Evolutionary conservation across 2,113 vertebrate genomes (phyloP), one percentile per base, ranked within the genome.

Genomic region (Dromaius novaehollandiae): DNA sequence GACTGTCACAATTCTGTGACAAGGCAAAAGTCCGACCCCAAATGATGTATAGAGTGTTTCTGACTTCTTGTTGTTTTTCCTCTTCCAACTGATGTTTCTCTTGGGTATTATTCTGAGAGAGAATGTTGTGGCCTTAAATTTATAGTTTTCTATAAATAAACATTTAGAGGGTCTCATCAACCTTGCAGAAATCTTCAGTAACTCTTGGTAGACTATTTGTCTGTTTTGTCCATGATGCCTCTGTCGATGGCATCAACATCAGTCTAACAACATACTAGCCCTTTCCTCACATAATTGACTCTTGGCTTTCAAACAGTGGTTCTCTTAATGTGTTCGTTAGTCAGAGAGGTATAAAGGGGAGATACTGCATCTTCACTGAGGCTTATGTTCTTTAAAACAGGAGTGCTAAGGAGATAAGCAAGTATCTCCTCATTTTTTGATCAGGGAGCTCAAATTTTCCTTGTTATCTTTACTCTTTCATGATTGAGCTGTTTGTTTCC

Each of bases 401-500:
- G 24, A 93, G 3, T 50, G 88, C 36, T 76, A 89, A 84, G 24
- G 85, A 91, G 55, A 46, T 83, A 85, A 87, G n/a, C 2, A 8
- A 68, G 10, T 91, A 28, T 73, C 38, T 63, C 12, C 11, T 61
- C 30, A 2, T 12, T 38, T 38, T 92, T 76, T 90, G 2, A 92
- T 89, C 40, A 77, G 50, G 58, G 65, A 86, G 42, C 56, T 93
- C 86, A 84, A 80, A 8, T 86, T 90, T 80, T 86, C 89, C 86
- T 92, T 0, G 3, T 81, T 96, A 93, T 86, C 78, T 95, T 86
- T 95, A 21, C 46, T 88, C 34, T 90, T 86, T 95, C 61, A 40
- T 95, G 86, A 96, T 82, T 95, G 96, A 96, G 95, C 89, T 97
- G 82, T 93, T 96, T 96, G 71, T 92, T 96, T 96, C 91, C 95